Evolutionary conservation across 2,888 invertebrate species (phyloP).

Genomic region (Pimpla rufipes): DNA sequence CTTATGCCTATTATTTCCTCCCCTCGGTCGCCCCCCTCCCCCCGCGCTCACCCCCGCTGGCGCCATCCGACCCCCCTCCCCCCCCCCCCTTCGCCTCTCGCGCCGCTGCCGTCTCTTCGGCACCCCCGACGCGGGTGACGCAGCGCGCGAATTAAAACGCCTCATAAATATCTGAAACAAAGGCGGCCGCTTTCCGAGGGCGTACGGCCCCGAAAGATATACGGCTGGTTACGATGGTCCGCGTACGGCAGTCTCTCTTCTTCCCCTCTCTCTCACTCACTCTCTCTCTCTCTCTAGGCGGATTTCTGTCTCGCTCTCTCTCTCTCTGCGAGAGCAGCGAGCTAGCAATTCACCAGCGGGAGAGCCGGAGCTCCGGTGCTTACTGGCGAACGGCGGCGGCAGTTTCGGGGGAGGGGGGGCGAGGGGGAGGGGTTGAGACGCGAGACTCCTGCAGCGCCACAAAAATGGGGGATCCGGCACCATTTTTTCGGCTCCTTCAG

Average conservation of each 20-base stretch:
- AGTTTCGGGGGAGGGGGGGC: not conserved
- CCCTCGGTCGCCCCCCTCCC: not conserved
- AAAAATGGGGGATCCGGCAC: constrained; percentile 58
- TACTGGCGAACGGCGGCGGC: constrained; percentile 18
- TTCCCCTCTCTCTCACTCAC: constrained; percentile 40
- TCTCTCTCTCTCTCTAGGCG: constrained; percentile 28
- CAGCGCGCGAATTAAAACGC: constrained; percentile 85
- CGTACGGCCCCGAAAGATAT: constrained; percentile 84
- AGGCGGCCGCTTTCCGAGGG: constrained; percentile 84
- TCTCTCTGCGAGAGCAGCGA: constrained; percentile 38
- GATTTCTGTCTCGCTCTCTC: constrained; percentile 40
- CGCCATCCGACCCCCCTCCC: constrained; percentile 47
- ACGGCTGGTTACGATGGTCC: constrained; percentile 81
- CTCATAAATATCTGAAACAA: constrained; percentile 86
- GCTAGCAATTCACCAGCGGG: constrained; percentile 49
- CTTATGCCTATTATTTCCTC: constrained; percentile 83
- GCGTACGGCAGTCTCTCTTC: constrained; percentile 63
- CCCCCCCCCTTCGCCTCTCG: constrained; percentile 35
- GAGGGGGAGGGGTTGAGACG: constrained; percentile 6
- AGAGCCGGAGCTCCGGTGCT: constrained; percentile 22
- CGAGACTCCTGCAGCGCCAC: constrained; percentile 54
- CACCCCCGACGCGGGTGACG: constrained; percentile 79
- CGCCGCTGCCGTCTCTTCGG: constrained; percentile 71
- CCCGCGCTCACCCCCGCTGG: constrained; percentile 63
- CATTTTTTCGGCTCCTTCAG: not conserved